Conservation (phyloP, 2,797 vertebrate genomes). For the Esox lucius region DNA sequence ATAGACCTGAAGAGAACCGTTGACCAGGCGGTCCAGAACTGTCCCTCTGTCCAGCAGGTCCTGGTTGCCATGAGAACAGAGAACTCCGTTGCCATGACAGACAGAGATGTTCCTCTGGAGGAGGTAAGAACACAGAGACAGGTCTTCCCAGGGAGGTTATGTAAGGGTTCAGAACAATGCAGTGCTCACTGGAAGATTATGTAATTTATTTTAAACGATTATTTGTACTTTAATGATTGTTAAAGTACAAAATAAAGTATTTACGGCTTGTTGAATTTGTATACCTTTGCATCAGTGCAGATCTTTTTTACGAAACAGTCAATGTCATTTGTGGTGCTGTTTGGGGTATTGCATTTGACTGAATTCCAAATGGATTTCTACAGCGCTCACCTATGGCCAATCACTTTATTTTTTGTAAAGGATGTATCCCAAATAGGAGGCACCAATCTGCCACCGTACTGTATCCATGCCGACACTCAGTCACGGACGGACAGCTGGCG, state of each 20-base stretch:
- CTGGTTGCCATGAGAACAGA: constrained; percentile 5
- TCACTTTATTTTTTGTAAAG: too few relatives aligned
- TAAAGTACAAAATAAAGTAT: background rate
- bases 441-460: too few relatives aligned
- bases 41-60: background rate
- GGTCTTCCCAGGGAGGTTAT: background rate
- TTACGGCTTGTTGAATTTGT: background rate
- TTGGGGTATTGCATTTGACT: too few relatives aligned
- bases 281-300: background rate
- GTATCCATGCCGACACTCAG: too few relatives aligned
- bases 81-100: background rate
- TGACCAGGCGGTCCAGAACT: background rate
- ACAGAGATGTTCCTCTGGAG: constrained; percentile 71
- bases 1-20: background rate
- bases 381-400: too few relatives aligned
- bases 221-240: background rate
- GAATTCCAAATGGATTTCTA: too few relatives aligned
- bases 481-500: too few relatives aligned
- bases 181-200: background rate
- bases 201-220: background rate
- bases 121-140: constrained; percentile 75
- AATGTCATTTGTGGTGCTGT: too few relatives aligned
- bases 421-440: too few relatives aligned
- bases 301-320: background rate
- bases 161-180: background rate